Evolutionary conservation across 2,113 vertebrate genomes (phyloP).

Genomic region (Aythya baeri): DNA sequence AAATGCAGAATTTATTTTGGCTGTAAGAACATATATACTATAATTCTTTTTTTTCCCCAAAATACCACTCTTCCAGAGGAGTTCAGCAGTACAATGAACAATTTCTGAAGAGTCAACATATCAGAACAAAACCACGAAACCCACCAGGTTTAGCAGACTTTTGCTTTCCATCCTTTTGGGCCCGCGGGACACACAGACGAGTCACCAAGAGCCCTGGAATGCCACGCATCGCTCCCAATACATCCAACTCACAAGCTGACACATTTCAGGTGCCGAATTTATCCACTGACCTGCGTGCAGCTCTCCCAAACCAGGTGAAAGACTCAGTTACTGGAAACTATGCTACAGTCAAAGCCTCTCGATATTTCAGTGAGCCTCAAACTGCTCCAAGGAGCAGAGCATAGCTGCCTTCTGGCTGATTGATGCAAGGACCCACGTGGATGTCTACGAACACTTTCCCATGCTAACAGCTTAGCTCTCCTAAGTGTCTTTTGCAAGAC

Average conservation of each 20-base stretch:
- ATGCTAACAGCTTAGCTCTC: neutral
- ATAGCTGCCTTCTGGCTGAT: neutral
- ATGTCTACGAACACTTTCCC: neutral
- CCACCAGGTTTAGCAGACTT: neutral
- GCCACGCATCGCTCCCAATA: too few relatives aligned
- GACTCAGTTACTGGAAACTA: neutral
- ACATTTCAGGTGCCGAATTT: neutral
- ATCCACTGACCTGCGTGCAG: neutral
- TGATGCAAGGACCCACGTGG: neutral
- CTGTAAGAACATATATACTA: neutral
- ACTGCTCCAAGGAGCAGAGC: neutral
- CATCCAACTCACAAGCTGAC: neutral
- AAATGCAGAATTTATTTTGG: neutral
- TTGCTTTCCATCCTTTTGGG: neutral
- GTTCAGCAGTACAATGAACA: neutral
- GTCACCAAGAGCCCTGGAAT: neutral
- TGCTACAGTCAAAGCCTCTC: neutral
- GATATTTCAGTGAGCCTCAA: neutral
- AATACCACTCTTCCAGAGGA: neutral
- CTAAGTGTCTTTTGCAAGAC: neutral
- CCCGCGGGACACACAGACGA: neutral
- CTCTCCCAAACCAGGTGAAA: neutral
- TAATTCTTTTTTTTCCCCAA: fast-evolving
- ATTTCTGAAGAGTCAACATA: neutral
- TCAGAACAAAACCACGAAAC: neutral